These are phyloP conservation scores for Eubucco bourcierii DNA, from an alignment of 2,113 vertebrate species.

Conservation along the genomic window DNA sequence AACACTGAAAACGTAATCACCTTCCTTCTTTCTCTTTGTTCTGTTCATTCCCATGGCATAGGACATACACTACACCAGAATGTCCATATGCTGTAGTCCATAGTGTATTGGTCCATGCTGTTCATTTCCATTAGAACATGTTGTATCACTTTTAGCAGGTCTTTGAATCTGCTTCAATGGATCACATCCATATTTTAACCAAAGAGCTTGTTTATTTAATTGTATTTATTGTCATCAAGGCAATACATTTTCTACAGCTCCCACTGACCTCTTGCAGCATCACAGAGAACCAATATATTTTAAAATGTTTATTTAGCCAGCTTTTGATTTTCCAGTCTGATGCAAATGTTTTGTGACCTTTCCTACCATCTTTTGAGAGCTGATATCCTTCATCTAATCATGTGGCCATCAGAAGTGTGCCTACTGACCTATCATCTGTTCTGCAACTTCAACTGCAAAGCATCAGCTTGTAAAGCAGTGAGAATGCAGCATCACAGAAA, in stretches of 20 bases:
- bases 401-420: neutral
- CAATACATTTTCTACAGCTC: neutral
- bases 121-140: neutral
- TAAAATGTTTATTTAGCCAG: neutral
- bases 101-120: rapidly evolving
- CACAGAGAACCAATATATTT: neutral
- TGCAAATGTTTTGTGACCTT: conserved; percentile 25
- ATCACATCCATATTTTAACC: neutral
- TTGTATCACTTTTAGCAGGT: neutral
- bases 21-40: neutral
- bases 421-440: neutral
- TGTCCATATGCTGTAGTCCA: neutral
- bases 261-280: neutral
- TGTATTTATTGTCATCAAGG: neutral
- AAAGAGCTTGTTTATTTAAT: neutral
- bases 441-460: neutral
- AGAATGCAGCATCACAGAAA: neutral
- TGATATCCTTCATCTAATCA: neutral
- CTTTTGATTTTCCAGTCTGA: neutral
- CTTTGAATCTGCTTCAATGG: neutral
- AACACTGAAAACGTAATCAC: neutral
- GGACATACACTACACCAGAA: too few species aligned
- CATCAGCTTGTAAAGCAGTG: neutral
- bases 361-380: neutral
- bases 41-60: neutral